A percentile compares a stretch with the other conserved stretches of the same genome.
Evolutionary conservation across 2,888 invertebrate species (phyloP).

Genomic region (Meta bourneti): DNA sequence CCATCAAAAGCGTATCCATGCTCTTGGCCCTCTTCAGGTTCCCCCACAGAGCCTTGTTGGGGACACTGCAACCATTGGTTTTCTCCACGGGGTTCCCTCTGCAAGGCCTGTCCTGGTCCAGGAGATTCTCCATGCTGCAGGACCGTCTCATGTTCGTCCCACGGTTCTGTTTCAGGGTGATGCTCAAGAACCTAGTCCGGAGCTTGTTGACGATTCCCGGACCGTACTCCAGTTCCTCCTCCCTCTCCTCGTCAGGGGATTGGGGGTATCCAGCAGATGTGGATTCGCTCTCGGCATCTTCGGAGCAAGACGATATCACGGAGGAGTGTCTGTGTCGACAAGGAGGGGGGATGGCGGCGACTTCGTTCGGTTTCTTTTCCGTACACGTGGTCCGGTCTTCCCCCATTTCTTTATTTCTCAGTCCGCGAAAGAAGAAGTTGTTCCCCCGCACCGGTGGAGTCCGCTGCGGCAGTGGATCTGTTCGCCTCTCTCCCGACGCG

Average conservation of each 20-base stretch:
- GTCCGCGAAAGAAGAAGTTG: constrained; percentile 12
- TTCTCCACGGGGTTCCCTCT: neutral
- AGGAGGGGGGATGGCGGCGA: constrained; percentile 2
- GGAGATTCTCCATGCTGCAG: constrained; percentile 89
- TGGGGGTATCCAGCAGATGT: constrained; percentile 63
- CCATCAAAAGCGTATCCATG: constrained; percentile 87
- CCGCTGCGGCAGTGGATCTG: constrained; percentile 28
- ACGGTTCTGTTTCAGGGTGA: constrained; percentile 89
- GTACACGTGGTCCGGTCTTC: constrained; percentile 65
- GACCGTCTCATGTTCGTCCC: constrained; percentile 87
- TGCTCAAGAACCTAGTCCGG: constrained; percentile 91
- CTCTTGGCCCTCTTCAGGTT: constrained; percentile 89
- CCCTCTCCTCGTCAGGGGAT: constrained; percentile 82
- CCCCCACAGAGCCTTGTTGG: constrained; percentile 16
- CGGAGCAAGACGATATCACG: constrained; percentile 68
- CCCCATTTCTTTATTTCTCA: constrained; percentile 35
- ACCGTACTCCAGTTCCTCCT: constrained; percentile 92
- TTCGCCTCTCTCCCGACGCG: constrained; percentile 50
- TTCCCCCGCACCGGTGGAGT: constrained; percentile 26
- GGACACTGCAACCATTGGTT: neutral
- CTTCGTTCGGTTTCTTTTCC: constrained; percentile 50
- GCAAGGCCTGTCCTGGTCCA: constrained; percentile 85
- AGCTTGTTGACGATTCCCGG: constrained; percentile 94
- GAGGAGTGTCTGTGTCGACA: constrained; percentile 69
- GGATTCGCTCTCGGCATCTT: constrained; percentile 71